These are phyloP conservation scores for Agrotis clavis DNA, from an alignment of 2,888 invertebrate genomes.

Conservation along the genomic window DNA sequence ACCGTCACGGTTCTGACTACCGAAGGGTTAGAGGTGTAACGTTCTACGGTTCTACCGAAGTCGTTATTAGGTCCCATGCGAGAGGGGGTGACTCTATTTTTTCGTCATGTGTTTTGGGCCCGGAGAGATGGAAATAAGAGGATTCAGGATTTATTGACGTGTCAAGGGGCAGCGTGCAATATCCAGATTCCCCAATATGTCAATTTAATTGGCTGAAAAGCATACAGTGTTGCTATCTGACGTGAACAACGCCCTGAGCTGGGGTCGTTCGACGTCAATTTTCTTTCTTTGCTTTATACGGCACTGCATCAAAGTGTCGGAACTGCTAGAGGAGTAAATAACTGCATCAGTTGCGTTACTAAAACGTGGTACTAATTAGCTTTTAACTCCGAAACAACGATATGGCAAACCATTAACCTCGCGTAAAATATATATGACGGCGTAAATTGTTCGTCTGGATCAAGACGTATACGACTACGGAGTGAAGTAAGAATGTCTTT, in stretches of 20 bases:
- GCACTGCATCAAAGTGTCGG: neutral
- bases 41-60: constrained; percentile 36
- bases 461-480: neutral
- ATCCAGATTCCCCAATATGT: constrained; percentile 16
- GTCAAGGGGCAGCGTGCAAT: constrained; percentile 32
- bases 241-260: neutral
- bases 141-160: constrained; percentile 34
- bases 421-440: neutral
- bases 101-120: constrained; percentile 12
- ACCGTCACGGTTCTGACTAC: constrained; percentile 42
- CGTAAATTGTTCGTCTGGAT: neutral
- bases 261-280: neutral
- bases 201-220: constrained; percentile 21
- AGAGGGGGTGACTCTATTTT: constrained; percentile 34
- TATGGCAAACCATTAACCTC: constrained; percentile 23
- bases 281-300: constrained; percentile 1
- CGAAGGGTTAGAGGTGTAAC: constrained; percentile 48
- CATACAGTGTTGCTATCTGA: neutral
- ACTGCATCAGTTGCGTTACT: constrained; percentile 5
- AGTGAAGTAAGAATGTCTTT: too few relatives aligned
- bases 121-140: constrained; percentile 7
- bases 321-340: neutral
- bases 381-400: constrained; percentile 20
- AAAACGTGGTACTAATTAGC: constrained; percentile 19
- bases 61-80: constrained; percentile 49